These are phyloP conservation scores for Ashinkailepas kermadecensis DNA, from an alignment of 2,888 invertebrate species.

Conservation along the genomic window DNA sequence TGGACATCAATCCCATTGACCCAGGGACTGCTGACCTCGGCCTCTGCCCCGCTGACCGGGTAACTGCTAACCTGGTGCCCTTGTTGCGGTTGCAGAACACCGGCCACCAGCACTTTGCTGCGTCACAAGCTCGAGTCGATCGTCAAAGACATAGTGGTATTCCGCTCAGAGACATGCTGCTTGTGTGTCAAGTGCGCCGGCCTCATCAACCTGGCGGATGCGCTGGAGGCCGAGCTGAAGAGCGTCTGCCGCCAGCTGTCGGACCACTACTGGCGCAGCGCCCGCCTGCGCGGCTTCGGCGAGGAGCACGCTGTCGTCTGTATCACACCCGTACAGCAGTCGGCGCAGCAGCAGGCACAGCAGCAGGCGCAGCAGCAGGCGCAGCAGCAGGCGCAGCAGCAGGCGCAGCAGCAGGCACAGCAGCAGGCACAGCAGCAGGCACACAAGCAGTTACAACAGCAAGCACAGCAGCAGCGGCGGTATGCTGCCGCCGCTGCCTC, in stretches of 20 bases:
- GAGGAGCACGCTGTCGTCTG: conserved; percentile 15
- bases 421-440: neutral
- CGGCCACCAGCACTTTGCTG: conserved; percentile 15
- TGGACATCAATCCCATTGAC: no score
- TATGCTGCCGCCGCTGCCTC: no score
- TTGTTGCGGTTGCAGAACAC: neutral
- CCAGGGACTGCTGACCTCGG: no score
- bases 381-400: neutral
- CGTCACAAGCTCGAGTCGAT: conserved; percentile 15
- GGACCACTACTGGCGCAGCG: conserved; percentile 9
- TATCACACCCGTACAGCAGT: neutral
- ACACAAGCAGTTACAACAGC: no score
- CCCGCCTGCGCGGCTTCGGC: conserved; percentile 11
- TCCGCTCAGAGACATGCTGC: conserved; percentile 17
- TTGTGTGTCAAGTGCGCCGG: conserved; percentile 16
- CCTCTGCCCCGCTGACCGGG: neutral
- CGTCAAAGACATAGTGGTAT: conserved; percentile 15
- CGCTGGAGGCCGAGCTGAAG: conserved; percentile 7
- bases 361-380: neutral
- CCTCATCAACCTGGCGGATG: conserved; percentile 16
- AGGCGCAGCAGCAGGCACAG: neutral
- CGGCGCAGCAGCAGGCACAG: neutral
- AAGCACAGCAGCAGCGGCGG: no score
- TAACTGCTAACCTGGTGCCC: neutral
- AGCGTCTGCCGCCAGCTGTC: conserved; percentile 10